Evolutionary conservation across 1,140 invertebrate species (phyloP), one percentile per base, ranked within the genome.

Genomic region (Watersipora subatra): DNA sequence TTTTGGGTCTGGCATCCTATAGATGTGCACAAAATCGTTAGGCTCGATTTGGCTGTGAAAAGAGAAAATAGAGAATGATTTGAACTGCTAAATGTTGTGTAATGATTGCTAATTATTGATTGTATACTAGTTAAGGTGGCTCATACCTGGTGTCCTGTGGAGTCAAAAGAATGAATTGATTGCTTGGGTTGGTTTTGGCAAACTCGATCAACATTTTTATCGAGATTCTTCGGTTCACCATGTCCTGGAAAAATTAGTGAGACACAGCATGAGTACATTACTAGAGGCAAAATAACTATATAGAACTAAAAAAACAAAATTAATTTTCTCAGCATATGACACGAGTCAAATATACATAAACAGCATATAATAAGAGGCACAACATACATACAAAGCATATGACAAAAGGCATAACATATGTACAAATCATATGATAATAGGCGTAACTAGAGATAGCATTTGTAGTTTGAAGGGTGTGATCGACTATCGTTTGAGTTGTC

Each of bases 141-240:
- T 15, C 29, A 57, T 64, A 77, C 76, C 75, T 76, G 69, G 80
- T 74, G 34, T 75, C 73, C 59, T 78, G 73, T 62, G 81, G 81
- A 0, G 81, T 79, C 0, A 82, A 71, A 62, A 82, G 82, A 29
- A 82, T 78, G 66, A 81, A 82, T 71, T 82, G 81, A 26, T 72
- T 64, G 2, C 71, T 72, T 55, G 56, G 68, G 56, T 78, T 71
- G 7, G 63, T 56, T 26, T 74, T 70, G n/a, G 80, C 78, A 25
- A 73, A 72, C 34, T 73, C 67, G 64, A 81, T 69, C 72, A 82
- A 73, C 73, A 80, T 76, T 63, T 82, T 74, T 73, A 81, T 75
- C 64, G 71, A 73, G 24, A 80, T 77, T 17, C 75, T 68, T 61
- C 81, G 66, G 63, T 81, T 82, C 1, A 80, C 78, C 75, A 81